Percentiles rank a stretch among this genome's conserved stretches.
Conservation (phyloP, 2,113 vertebrate genomes). For the Scalopus aquaticus region DNA sequence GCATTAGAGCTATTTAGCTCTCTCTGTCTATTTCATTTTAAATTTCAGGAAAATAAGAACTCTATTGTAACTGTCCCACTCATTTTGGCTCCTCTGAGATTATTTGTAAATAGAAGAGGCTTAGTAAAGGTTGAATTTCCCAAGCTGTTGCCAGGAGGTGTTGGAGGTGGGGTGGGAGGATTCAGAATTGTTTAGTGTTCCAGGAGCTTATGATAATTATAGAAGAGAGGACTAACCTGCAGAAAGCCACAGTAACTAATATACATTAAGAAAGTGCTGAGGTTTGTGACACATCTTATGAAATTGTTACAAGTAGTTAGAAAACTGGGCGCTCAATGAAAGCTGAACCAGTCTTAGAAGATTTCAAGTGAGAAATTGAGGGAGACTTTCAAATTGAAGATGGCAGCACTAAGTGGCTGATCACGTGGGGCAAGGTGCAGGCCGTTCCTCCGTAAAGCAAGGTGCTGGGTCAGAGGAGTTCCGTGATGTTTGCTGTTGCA, state of each 20-base stretch:
- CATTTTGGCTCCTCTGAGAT: not conserved
- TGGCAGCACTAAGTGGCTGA: too few species aligned
- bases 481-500: not conserved
- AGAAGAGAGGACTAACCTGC: not conserved
- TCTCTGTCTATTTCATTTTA: not conserved
- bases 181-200: not conserved
- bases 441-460: not conserved
- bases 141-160: not conserved
- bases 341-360: not conserved
- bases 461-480: not conserved
- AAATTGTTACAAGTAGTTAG: not conserved
- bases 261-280: not conserved
- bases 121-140: not conserved
- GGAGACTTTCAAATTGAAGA: not conserved
- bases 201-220: not conserved
- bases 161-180: not conserved
- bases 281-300: not conserved
- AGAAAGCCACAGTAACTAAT: not conserved
- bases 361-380: not conserved
- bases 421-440: not conserved
- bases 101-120: not conserved
- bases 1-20: not conserved
- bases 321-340: not conserved
- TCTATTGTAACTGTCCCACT: not conserved
- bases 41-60: slow-evolving; percentile 1